A percentile compares a stretch with the other conserved stretches of the same genome.
These are phyloP conservation scores for Thalassaphorura encarpata DNA, from an alignment of 1,140 invertebrate species.

Conservation along the genomic window DNA sequence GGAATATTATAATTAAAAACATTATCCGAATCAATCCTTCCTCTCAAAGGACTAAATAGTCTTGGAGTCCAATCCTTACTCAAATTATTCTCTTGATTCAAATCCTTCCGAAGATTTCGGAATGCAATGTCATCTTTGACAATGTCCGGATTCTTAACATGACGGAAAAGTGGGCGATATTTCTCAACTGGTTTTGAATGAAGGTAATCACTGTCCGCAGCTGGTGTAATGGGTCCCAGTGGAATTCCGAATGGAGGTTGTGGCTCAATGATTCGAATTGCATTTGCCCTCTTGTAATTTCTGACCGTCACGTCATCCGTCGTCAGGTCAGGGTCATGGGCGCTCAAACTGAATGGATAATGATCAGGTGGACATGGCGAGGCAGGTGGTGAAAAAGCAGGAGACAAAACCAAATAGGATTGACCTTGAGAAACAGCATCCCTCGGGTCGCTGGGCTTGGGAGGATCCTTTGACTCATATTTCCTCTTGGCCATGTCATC, in stretches of 20 bases:
- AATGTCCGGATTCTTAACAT: conserved; percentile 61
- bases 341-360: conserved; percentile 11
- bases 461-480: conserved; percentile 42
- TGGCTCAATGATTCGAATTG: conserved; percentile 44
- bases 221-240: conserved; percentile 60
- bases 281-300: conserved; percentile 61
- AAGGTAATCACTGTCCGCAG: conserved; percentile 68
- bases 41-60: conserved; percentile 20
- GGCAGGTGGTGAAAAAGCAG: conserved; percentile 42
- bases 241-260: conserved; percentile 85
- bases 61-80: conserved; percentile 38
- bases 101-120: conserved; percentile 67
- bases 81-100: conserved; percentile 18
- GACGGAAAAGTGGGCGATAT: conserved; percentile 50
- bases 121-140: conserved; percentile 79
- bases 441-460: conserved; percentile 21
- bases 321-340: conserved; percentile 65
- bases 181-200: conserved; percentile 56
- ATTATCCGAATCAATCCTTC: conserved; percentile 10
- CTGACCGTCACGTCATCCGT: conserved; percentile 73
- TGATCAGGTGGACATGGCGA: conserved; percentile 16
- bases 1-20: conserved; percentile 13
- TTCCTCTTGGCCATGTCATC: conserved; percentile 72
- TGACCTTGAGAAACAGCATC: conserved; percentile 50
- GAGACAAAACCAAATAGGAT: conserved; percentile 61